Evolutionary conservation across 23 tunicate species (phyloP), one percentile per base, ranked within the genome.

Genomic region (Trididemnum clinides): DNA sequence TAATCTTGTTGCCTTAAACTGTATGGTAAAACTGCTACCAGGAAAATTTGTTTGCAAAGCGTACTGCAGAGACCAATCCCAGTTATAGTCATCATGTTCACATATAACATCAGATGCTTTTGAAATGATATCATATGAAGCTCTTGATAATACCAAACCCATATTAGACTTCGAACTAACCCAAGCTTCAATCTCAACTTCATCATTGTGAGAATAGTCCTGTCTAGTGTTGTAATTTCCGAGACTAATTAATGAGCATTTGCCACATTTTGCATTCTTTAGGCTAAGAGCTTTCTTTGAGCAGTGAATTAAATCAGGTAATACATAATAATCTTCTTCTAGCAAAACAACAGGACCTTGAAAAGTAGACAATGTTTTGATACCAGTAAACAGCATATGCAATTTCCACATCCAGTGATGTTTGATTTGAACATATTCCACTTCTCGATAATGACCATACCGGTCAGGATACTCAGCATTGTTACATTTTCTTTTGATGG

Each of bases 321-420:
- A 33, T 70, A 94, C 90, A 77, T 64, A 94, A 64, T 94, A 90
- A 78, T 94, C 98, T 33, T 94, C 98, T 51, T 94, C 98, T 7
- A 94, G 82, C 37, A 94, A 51, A 20, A 94, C 4, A 30, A 89
- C 76, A 34, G 94, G 90, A 1, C 74, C 85, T 27, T 49, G 35
- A 27, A 32, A 71, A 49, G 64, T 54, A 0, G 82, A 7, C 29
- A 94, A 59, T 5, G 39, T 77, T 29, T 82, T 72, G 3, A 94
- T 81, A 30, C 98, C 94, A 33, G 59, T 72, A 59, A 89, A 94
- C 1, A 86, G 84, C 92, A 90, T 90, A 75, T 95, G 88, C 32
- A 95, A 82, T 50, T 95, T 95, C 99, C 99, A 95, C 32, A 86
- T 62, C 99, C 99, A 95, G 51, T 95, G 99, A 57, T 95, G 99